phyloP scores from a whole-genome alignment of 1,140 invertebrate genomes.

The Eufriesea mexicana region DNA sequence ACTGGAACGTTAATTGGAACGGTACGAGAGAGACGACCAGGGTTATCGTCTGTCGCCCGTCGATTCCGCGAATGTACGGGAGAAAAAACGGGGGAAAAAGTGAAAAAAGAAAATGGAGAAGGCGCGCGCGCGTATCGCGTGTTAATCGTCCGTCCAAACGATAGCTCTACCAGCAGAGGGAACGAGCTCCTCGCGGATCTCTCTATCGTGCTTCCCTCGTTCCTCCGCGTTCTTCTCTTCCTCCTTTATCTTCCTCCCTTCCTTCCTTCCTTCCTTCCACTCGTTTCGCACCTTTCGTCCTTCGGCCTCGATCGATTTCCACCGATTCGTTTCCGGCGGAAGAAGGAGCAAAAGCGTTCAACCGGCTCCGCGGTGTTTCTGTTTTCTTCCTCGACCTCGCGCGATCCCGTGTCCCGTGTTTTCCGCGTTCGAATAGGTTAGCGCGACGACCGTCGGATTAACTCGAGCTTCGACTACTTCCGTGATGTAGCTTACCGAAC shows the following conservation, averaged over 20 bases:
- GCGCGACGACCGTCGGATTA: slow-evolving; percentile 7
- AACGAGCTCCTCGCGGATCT: no score
- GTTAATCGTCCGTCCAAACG: slow-evolving; percentile 14
- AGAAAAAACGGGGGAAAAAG: neutral
- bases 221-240: no score
- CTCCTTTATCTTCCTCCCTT: neutral
- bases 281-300: neutral
- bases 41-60: neutral
- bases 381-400: neutral
- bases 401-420: neutral
- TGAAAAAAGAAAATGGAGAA: neutral
- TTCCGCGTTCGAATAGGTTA: neutral
- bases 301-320: slow-evolving; percentile 14
- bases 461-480: slow-evolving; percentile 25
- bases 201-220: neutral
- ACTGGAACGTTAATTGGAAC: slow-evolving; percentile 23
- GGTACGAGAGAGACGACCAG: neutral
- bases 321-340: neutral
- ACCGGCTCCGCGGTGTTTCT: neutral
- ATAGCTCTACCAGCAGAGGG: neutral
- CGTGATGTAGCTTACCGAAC: slow-evolving; percentile 4
- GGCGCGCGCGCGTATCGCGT: slow-evolving; percentile 7
- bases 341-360: neutral
- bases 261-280: neutral
- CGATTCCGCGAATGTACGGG: neutral